Percentiles rank a stretch among this genome's conserved stretches.
These are phyloP conservation scores for Phenganax marumi DNA, from an alignment of 92 coral and sea anemone species.

Conservation along the genomic window DNA sequence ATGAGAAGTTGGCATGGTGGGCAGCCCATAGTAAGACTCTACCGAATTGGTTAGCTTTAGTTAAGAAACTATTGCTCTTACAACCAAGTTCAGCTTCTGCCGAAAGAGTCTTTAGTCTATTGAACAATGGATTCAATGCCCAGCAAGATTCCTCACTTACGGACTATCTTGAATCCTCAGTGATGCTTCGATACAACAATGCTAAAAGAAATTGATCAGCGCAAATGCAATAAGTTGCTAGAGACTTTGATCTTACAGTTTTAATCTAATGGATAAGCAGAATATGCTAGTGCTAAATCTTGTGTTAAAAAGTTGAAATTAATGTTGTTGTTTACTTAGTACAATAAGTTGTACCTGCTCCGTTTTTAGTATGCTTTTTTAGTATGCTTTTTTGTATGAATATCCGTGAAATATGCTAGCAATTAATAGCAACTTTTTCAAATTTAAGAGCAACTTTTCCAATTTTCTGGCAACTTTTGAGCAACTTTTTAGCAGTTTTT, in stretches of 20 bases:
- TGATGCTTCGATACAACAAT: conserved; percentile 26
- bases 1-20: conserved; percentile 53
- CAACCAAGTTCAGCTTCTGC: conserved; percentile 30
- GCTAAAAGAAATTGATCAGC: conserved; percentile 22
- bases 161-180: conserved; percentile 30
- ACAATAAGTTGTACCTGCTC: conserved; percentile 10
- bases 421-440: conserved; percentile 1
- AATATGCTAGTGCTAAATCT: background rate
- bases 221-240: background rate
- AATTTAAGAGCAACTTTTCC: conserved; percentile 9
- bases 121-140: conserved; percentile 27
- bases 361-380: background rate
- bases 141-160: conserved; percentile 31
- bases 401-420: background rate
- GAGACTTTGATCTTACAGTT: conserved; percentile 34
- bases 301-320: conserved; percentile 13
- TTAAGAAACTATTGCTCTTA: conserved; percentile 28
- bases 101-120: conserved; percentile 23
- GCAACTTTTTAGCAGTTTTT: no score
- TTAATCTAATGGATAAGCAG: conserved; percentile 11
- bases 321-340: background rate
- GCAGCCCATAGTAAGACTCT: conserved; percentile 31
- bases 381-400: no score
- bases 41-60: conserved; percentile 16
- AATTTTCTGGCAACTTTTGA: no score